A percentile compares a stretch with the other conserved stretches of the same genome.
phyloP scores from a whole-genome alignment of 2,113 vertebrate genomes.

The Semnornis frantzii region DNA sequence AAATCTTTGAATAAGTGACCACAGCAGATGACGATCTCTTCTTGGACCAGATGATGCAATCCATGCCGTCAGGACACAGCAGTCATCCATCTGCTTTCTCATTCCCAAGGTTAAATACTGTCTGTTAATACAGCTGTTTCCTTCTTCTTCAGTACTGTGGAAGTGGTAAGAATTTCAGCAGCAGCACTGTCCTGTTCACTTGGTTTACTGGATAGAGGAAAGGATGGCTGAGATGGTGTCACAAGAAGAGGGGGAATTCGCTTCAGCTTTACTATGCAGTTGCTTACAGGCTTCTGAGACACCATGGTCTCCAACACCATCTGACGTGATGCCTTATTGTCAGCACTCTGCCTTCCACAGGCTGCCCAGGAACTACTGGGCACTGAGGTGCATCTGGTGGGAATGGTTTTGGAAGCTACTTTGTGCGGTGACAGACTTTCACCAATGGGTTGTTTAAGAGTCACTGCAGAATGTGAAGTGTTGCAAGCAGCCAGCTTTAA shows the following conservation, averaged over 20 bases:
- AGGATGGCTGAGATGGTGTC: neutral
- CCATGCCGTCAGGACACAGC: neutral
- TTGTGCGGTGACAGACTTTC: neutral
- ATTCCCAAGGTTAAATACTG: neutral
- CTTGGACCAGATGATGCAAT: neutral
- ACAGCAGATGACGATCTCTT: neutral
- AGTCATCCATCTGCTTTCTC: neutral
- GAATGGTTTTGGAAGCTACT: neutral
- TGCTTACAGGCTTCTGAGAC: neutral
- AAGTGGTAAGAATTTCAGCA: neutral
- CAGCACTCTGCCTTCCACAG: neutral
- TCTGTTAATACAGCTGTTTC: neutral
- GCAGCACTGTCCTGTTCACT: neutral
- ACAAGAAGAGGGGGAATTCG: constrained; percentile 39
- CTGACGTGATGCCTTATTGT: neutral
- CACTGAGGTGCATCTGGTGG: neutral
- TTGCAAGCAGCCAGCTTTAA: constrained; percentile 13
- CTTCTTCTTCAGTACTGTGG: neutral
- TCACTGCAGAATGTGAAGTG: neutral
- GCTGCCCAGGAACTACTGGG: neutral
- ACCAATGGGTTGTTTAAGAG: neutral
- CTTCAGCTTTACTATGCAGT: constrained; percentile 68
- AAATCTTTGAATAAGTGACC: neutral
- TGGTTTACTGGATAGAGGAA: neutral
- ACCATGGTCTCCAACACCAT: neutral